A percentile compares a stretch with the other conserved stretches of the same genome.
Evolutionary conservation across 2,888 invertebrate genomes (phyloP).

Genomic region (Metellina segmentata): DNA sequence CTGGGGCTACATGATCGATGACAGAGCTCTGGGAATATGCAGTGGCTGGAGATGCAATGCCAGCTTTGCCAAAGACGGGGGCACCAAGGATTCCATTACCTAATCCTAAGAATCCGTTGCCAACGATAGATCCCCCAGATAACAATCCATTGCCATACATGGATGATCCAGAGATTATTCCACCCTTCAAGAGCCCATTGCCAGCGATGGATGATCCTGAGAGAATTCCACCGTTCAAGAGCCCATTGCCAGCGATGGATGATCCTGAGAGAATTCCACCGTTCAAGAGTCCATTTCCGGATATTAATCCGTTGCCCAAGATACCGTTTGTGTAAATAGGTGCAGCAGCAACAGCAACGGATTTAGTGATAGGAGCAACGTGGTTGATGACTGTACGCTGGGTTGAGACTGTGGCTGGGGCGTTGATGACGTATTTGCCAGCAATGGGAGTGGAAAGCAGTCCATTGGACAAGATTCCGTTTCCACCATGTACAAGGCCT

Average conservation of each 20-base stretch:
- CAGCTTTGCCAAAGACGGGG: not conserved
- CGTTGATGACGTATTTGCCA: not conserved
- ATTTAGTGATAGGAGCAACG: constrained; percentile 17
- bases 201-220: not conserved
- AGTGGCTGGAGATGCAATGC: not conserved
- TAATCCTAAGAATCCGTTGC: not conserved
- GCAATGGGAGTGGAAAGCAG: not conserved
- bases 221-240: not conserved
- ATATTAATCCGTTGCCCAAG: not conserved
- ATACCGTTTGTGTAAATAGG: not conserved
- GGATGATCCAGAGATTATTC: not conserved
- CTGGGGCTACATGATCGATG: not conserved
- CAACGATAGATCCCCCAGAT: not conserved
- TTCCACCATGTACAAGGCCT: not conserved
- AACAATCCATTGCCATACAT: not conserved
- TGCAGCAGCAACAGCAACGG: not conserved
- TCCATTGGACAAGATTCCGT: not conserved
- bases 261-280: not conserved
- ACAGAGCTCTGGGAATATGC: not conserved
- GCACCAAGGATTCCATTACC: not conserved
- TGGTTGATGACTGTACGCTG: constrained; percentile 22
- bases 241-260: not conserved
- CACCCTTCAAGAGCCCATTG: not conserved
- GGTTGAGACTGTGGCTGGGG: not conserved
- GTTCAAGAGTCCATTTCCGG: not conserved